Base-by-base conservation (phyloP, 2,797 vertebrate species). In the Petrocephalus schoutedeni region DNA sequence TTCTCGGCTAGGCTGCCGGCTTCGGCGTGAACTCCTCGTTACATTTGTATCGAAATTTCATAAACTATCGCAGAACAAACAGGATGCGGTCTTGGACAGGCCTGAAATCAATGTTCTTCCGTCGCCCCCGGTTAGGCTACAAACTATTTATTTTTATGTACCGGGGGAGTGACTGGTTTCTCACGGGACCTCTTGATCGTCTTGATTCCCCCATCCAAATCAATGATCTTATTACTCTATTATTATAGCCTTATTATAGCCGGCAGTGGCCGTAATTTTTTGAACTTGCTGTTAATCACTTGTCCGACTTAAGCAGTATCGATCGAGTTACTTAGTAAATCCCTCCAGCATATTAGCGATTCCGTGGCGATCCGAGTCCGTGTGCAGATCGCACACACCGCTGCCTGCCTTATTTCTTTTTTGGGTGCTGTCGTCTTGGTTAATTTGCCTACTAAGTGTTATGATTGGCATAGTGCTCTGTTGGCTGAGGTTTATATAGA, bases 331-430 rank as follows among this genome's bases (percentile, higher is more conserved):
- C 45, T 84, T 54, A 12, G 4, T 84, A 23, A 84, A 84, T 49
- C 51, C 49, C 80, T 84, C 51, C 23, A 84, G 51, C 45, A 54
- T 67, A 32, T 64, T 67, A 23, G 82, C 58, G 41, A 88, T 92
- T 91, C 91, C 92, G 90, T 91, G 91, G 90, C 91, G 91, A 92
- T 93, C 93, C 91, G 92, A 93, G 93, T 83, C 90, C 89, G 64
- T 58, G 90, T 36, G 14, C 32, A 77, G 32, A 45, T 45, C 14
- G 14, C 41, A 19, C 14, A 7, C n/a, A 16, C 54, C 36, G 3
- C 32, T 77, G 71, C 6, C 71, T 77, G 64, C 28, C 28, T 67
- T 67, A 71, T 32, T 71, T 32, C 64, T 71, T 77, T 45, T 77
- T 45, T 77, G 5, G 41, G 10, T 77, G 36, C 71, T 45, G 71